phyloP scores from a whole-genome alignment of 2,113 vertebrate species.

The Lophotis ruficrista region DNA sequence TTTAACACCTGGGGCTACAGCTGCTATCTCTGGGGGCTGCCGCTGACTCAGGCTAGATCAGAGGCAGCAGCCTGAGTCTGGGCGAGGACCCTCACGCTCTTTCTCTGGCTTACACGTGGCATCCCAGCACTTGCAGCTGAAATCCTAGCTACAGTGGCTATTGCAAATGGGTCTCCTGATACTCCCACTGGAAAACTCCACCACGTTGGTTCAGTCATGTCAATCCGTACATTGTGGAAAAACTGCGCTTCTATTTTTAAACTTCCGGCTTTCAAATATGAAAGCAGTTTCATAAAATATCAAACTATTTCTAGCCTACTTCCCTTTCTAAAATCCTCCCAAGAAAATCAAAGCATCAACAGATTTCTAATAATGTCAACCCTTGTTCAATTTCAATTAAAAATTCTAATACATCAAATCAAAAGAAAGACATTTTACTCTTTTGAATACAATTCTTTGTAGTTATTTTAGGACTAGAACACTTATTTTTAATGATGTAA shows the following conservation, averaged over 20 bases:
- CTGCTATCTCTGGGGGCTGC: slow-evolving; percentile 76
- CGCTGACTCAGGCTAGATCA: slow-evolving; percentile 68
- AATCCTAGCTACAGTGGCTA: neutral
- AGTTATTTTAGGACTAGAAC: neutral
- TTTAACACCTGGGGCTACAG: slow-evolving; percentile 91
- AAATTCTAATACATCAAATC: neutral
- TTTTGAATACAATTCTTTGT: neutral
- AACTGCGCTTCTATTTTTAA: neutral
- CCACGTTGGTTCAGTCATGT: neutral
- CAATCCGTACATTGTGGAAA: neutral
- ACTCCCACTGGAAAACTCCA: neutral
- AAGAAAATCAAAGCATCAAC: neutral
- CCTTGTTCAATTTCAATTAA: neutral
- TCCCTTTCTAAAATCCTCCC: neutral
- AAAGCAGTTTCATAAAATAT: neutral
- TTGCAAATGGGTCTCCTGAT: neutral
- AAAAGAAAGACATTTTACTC: neutral
- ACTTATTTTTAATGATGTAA: neutral
- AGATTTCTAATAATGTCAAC: neutral
- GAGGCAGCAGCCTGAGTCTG: slow-evolving; percentile 45
- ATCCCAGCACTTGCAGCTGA: neutral
- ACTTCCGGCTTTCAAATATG: neutral
- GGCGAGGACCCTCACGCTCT: neutral
- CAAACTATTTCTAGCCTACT: neutral
- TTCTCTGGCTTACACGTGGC: neutral